A percentile compares a stretch with the other conserved stretches of the same genome.
phyloP scores from a whole-genome alignment of 2,888 invertebrate genomes.

The Calameuta filiformis region DNA sequence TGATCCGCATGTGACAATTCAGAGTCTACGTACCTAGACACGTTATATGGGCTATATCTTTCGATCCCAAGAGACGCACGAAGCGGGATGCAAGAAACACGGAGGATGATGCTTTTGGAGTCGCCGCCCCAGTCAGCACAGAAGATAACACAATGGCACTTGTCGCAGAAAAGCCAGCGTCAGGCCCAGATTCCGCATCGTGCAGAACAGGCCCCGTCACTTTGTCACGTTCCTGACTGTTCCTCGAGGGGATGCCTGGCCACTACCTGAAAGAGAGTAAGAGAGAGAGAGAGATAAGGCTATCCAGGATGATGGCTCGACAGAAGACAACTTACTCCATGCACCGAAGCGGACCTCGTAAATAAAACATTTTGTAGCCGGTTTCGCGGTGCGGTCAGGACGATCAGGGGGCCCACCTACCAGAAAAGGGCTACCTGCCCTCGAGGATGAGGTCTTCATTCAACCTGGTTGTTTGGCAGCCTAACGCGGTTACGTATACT shows the following conservation, averaged over 20 bases:
- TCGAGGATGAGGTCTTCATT: constrained; percentile 51
- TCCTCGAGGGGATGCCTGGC: not conserved
- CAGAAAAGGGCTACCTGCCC: constrained; percentile 48
- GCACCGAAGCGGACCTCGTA: constrained; percentile 28
- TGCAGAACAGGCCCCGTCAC: constrained; percentile 7
- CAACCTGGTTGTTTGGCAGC: constrained; percentile 18
- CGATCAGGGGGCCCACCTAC: constrained; percentile 40
- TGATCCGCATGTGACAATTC: no score
- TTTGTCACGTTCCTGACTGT: constrained; percentile 18
- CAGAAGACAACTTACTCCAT: not conserved
- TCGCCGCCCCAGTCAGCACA: not conserved
- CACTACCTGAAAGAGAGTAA: constrained; percentile 19
- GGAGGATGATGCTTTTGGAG: no score
- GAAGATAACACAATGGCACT: constrained; percentile 25
- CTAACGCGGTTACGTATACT: no score
- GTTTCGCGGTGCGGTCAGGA: constrained; percentile 52
- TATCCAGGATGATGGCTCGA: constrained; percentile 14
- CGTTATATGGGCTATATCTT: no score
- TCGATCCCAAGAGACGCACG: no score
- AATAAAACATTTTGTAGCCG: constrained; percentile 55
- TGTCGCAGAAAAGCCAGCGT: constrained; percentile 24
- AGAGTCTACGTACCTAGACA: no score
- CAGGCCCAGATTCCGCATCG: not conserved
- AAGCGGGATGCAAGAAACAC: no score
- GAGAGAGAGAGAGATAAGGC: constrained; percentile 27